These are phyloP conservation scores for Grammomys dolichurus DNA, from an alignment of 2,113 vertebrate genomes.

Conservation along the genomic window DNA sequence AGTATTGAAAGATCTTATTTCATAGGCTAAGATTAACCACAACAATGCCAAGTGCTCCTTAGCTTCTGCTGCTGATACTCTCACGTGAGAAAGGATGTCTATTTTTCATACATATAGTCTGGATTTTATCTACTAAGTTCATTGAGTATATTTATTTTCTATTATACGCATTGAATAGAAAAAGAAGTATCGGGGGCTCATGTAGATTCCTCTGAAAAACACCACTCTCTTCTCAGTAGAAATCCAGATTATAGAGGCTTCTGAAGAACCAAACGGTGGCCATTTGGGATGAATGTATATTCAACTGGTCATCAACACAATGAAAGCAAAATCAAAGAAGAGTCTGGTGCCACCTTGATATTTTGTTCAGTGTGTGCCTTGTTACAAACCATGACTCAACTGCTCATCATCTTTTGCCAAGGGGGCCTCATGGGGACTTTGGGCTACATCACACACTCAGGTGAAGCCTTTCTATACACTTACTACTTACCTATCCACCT, in stretches of 20 bases:
- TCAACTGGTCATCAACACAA: constrained; percentile 74
- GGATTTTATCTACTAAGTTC: constrained; percentile 80
- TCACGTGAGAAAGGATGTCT: constrained; percentile 78
- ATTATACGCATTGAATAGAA: constrained; percentile 72
- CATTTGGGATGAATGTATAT: neutral
- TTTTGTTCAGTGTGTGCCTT: constrained; percentile 65
- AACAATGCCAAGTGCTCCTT: constrained; percentile 77
- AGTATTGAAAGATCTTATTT: neutral
- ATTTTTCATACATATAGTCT: constrained; percentile 80
- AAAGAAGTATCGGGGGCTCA: constrained; percentile 59
- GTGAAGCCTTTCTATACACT: constrained; percentile 43
- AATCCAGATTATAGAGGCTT: constrained; percentile 69
- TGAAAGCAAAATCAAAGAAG: constrained; percentile 73
- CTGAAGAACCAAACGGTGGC: constrained; percentile 50
- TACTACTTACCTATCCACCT: neutral
- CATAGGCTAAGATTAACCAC: constrained; percentile 74
- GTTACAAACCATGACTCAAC: constrained; percentile 73
- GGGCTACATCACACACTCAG: constrained; percentile 54
- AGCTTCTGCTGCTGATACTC: constrained; percentile 77
- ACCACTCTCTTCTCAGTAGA: constrained; percentile 58
- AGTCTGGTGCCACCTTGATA: constrained; percentile 46
- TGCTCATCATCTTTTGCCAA: constrained; percentile 62
- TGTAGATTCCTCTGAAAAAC: constrained; percentile 58
- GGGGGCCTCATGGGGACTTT: constrained; percentile 44
- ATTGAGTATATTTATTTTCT: constrained; percentile 75